Evolutionary conservation across 2,113 vertebrate species (phyloP).

Genomic region (Entelurus aequoreus): DNA sequence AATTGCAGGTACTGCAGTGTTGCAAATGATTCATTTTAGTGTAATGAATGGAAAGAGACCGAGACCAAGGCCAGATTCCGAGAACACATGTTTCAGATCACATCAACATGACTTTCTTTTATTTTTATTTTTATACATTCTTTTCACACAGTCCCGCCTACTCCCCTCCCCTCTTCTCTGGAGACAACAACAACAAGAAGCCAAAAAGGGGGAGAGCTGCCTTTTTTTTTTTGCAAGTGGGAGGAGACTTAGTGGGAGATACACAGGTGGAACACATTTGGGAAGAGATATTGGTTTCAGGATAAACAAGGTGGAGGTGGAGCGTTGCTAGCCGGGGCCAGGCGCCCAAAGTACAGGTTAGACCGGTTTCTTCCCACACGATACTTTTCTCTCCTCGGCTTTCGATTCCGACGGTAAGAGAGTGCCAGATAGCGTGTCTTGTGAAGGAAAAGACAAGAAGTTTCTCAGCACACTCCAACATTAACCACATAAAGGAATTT

Average conservation of each 20-base stretch:
- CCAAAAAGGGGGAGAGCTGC: not conserved
- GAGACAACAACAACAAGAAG: not conserved
- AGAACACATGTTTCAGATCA: slow-evolving; percentile 40
- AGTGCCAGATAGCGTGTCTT: not conserved
- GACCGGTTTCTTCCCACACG: slow-evolving; percentile 49
- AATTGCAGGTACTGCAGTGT: not conserved
- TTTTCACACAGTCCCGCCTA: not conserved
- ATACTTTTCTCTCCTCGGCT: not conserved
- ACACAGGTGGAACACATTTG: slow-evolving; percentile 39
- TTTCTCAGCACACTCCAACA: slow-evolving; percentile 5
- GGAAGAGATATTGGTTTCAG: slow-evolving; percentile 16
- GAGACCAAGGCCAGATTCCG: not conserved
- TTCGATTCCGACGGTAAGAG: not conserved
- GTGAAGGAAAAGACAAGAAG: not conserved
- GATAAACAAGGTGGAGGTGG: slow-evolving; percentile 27
- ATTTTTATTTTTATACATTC: not conserved
- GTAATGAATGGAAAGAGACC: not conserved
- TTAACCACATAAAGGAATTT: slow-evolving; percentile 8
- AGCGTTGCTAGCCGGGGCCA: not conserved
- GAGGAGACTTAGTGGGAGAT: slow-evolving; percentile 14
- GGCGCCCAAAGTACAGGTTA: slow-evolving; percentile 46
- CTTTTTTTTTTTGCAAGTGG: slow-evolving; percentile 4
- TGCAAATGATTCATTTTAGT: no score
- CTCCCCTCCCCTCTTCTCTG: not conserved
- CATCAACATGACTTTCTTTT: not conserved